phyloP scores from a whole-genome alignment of 2,888 invertebrate species.

The Nipponacmea schrenckii region DNA sequence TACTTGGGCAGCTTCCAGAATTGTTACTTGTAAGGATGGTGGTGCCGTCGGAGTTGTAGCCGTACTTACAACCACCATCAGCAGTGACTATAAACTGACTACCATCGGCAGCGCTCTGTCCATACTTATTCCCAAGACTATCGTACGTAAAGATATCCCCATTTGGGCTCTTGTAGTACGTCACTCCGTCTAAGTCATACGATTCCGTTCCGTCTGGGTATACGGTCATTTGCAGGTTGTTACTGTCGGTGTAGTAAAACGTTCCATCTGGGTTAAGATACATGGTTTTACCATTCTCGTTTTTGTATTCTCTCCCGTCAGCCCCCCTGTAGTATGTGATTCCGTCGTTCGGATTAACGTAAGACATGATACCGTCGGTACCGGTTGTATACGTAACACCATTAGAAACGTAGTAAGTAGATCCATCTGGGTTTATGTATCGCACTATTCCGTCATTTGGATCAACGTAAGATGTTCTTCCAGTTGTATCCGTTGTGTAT shows the following conservation, averaged over 20 bases:
- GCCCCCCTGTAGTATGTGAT: too few species aligned
- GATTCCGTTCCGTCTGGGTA: background rate
- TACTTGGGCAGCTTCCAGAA: too few species aligned
- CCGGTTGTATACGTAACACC: conserved; percentile 1
- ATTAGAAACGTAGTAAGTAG: background rate
- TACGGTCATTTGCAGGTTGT: background rate
- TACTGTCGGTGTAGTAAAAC: background rate
- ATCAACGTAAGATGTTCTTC: too few species aligned
- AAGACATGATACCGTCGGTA: background rate
- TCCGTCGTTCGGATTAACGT: background rate
- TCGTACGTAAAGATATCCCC: background rate
- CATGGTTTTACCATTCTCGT: background rate
- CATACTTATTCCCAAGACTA: background rate
- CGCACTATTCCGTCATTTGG: background rate
- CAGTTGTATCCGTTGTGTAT: too few species aligned
- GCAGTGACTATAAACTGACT: too few species aligned
- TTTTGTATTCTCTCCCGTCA: too few species aligned
- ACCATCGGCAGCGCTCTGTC: too few species aligned
- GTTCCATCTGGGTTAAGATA: background rate
- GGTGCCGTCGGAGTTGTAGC: background rate
- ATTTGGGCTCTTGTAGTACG: background rate
- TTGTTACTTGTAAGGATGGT: too few species aligned
- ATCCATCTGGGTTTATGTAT: background rate
- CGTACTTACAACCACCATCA: background rate
- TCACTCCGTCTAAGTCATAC: background rate